Percentiles rank a stretch among this genome's conserved stretches.
These are phyloP conservation scores for Pseudeuparius sepicola DNA, from an alignment of 2,888 invertebrate genomes.

Conservation along the genomic window DNA sequence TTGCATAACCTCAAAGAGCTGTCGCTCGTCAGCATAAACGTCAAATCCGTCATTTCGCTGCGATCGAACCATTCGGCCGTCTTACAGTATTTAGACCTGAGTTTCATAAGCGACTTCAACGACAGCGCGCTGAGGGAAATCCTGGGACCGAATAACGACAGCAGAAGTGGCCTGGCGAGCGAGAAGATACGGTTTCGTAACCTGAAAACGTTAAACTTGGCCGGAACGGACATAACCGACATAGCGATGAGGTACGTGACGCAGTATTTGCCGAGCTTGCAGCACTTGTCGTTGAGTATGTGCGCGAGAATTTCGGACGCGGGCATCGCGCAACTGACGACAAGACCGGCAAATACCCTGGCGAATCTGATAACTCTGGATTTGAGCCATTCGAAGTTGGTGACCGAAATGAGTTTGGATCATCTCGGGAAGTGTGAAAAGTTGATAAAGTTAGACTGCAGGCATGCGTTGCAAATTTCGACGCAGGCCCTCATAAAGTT, in stretches of 20 bases:
- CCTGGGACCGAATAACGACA: constrained; percentile 77
- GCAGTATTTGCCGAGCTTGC: constrained; percentile 65
- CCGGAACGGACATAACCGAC: constrained; percentile 85
- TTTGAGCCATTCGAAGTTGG: constrained; percentile 69
- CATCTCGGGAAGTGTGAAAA: constrained; percentile 69
- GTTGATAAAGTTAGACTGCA: constrained; percentile 61
- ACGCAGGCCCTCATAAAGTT: constrained; percentile 77
- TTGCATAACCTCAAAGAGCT: constrained; percentile 74
- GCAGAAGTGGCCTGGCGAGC: constrained; percentile 65
- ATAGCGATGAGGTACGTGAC: constrained; percentile 69
- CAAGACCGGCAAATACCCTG: constrained; percentile 61
- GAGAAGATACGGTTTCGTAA: constrained; percentile 69
- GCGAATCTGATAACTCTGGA: constrained; percentile 62
- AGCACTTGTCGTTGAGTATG: constrained; percentile 70
- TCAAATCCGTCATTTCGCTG: constrained; percentile 68
- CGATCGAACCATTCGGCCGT: constrained; percentile 54
- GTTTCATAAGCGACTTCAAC: constrained; percentile 76
- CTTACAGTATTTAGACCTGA: constrained; percentile 55
- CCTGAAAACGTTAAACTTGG: constrained; percentile 62
- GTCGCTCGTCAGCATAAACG: constrained; percentile 64
- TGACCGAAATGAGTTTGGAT: constrained; percentile 75
- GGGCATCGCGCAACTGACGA: constrained; percentile 78
- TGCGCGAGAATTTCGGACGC: constrained; percentile 85
- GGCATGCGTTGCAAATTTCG: constrained; percentile 71
- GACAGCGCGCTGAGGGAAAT: constrained; percentile 79